Conservation (phyloP, 1,140 invertebrate genomes). For the Anastrepha ludens region DNA sequence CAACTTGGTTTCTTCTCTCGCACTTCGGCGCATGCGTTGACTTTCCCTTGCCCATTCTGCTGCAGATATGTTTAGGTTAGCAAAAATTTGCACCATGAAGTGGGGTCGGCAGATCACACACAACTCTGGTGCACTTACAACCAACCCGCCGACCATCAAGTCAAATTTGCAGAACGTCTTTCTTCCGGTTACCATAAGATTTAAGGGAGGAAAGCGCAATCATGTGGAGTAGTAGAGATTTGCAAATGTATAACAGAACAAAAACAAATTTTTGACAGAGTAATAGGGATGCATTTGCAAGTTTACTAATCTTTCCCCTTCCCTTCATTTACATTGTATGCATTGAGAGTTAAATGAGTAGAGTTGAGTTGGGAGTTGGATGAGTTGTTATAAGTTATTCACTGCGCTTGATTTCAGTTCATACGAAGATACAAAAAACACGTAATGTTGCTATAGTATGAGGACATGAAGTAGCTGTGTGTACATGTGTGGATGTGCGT, state of each 20-base stretch:
- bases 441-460: too few species aligned
- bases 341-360: neutral
- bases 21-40: neutral
- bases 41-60: neutral
- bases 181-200: conserved; percentile 4
- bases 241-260: neutral
- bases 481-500: neutral
- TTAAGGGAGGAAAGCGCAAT: conserved; percentile 32
- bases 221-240: neutral
- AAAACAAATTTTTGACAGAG: neutral
- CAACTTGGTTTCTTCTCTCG: neutral
- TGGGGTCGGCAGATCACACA: neutral
- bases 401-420: too few species aligned
- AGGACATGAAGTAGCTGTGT: too few species aligned
- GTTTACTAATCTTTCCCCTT: neutral
- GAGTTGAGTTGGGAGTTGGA: too few species aligned
- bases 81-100: conserved; percentile 24
- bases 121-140: neutral
- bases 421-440: too few species aligned
- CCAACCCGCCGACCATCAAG: neutral
- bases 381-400: too few species aligned
- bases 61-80: neutral
- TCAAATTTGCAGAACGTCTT: neutral
- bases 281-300: neutral
- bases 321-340: neutral